Evolutionary conservation across 2,113 vertebrate genomes (phyloP).

Genomic region (Romanogobio albipinnatus): DNA sequence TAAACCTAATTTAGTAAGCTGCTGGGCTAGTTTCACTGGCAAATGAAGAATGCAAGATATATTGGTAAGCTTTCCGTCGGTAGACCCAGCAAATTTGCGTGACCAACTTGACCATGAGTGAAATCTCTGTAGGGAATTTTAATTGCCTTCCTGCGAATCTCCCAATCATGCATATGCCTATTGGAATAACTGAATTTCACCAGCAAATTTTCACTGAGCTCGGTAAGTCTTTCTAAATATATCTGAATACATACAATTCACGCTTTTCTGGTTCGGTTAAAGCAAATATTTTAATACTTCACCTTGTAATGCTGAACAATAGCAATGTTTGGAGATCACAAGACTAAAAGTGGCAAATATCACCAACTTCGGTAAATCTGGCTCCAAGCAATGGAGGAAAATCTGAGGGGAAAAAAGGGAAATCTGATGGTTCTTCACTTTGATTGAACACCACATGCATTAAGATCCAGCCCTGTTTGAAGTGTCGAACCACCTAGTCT

Average conservation of each 20-base stretch:
- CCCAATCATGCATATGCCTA: not conserved
- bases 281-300: no score
- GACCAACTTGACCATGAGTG: not conserved
- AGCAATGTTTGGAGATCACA: not conserved
- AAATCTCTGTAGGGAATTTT: not conserved
- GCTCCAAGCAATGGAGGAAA: not conserved
- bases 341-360: not conserved
- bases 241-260: no score
- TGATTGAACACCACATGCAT: not conserved
- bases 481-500: not conserved
- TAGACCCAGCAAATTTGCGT: not conserved
- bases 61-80: not conserved
- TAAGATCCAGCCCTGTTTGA: not conserved
- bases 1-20: not conserved
- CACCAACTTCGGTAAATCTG: not conserved
- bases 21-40: not conserved
- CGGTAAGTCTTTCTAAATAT: not conserved
- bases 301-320: no score
- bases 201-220: no score
- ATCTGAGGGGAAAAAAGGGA: no score
- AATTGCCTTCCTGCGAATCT: not conserved
- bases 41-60: not conserved
- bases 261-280: no score
- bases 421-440: not conserved
- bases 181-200: not conserved